Evolutionary conservation across 2,113 vertebrate genomes (phyloP), one percentile per base, ranked within the genome.

Genomic region (Chloroceryle aenea): DNA sequence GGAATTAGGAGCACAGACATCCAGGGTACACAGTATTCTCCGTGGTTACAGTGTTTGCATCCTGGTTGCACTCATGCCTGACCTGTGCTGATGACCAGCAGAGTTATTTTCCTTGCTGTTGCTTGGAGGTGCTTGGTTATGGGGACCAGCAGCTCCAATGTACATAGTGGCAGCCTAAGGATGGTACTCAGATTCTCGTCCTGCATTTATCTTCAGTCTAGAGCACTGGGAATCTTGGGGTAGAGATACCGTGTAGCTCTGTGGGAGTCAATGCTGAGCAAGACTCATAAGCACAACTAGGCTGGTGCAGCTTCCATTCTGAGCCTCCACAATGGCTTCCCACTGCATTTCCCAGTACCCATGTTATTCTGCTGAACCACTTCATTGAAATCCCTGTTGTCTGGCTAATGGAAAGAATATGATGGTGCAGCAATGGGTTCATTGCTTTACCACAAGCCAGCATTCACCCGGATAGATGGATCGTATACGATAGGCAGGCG

Each of bases 21-120:
- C 6, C 4, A 12, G 9, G 8, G 23, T 72, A 4, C 55, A 26
- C 5, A 50, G 20, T 12, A 3, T 38, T 58, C 3, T 73, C 47
- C 0, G 1, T 47, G 68, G 42, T 68, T 84, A 29, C 22, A 63
- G 50, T 0, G 0, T 47, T 62, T 63, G 47, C 0, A 0, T 90
- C 59, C 59, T 61, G 72, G 6, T 42, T 67, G 48, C 69, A 4
- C n/a, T 90, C 3, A 7, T 6, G 30, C 73, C 92, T 74, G 75
- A 32, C 27, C 40, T 3, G 10, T 73, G 68, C 71, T 67, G 27
- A 32, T 64, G 16, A 9, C n/a, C 36, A 5, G 6, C n/a, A 55
- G 42, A 68, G 38, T 80, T 72, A 3, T 5, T 52, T 84, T 58
- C 42, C 8, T 18, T 66, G 75, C 58, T 72, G 52, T 81, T 82